Evolutionary conservation across 2,888 invertebrate genomes (phyloP).

Genomic region (Exephanes ischioxanthus): DNA sequence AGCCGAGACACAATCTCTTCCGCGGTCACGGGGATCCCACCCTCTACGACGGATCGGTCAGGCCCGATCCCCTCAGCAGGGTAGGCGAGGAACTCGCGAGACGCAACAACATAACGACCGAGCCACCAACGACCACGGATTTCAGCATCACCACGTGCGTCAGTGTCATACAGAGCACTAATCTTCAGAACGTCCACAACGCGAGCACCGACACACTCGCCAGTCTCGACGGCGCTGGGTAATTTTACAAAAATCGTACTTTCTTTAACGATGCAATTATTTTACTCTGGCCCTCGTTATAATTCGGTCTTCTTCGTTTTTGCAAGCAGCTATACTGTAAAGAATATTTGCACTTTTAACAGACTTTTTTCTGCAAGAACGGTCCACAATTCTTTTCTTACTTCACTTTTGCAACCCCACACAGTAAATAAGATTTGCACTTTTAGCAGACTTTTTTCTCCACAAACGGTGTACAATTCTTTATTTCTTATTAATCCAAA

Average conservation of each 20-base stretch:
- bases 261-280: neutral
- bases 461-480: too few species aligned
- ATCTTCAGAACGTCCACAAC: conserved; percentile 87
- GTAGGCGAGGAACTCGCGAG: conserved; percentile 88
- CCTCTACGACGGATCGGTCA: conserved; percentile 95
- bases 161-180: conserved; percentile 87
- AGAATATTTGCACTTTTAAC: too few species aligned
- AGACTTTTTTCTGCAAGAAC: too few species aligned
- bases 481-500: too few species aligned
- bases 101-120: conserved; percentile 87
- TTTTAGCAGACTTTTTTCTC: too few species aligned
- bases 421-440: too few species aligned
- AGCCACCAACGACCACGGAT: conserved; percentile 89
- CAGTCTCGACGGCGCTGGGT: conserved; percentile 91
- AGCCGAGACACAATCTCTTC: conserved; percentile 95
- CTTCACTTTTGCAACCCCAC: too few species aligned
- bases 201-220: conserved; percentile 92
- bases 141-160: conserved; percentile 91
- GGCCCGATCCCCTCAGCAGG: conserved; percentile 92
- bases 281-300: neutral
- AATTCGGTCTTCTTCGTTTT: too few species aligned
- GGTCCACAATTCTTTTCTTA: too few species aligned
- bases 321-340: too few species aligned
- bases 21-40: conserved; percentile 95
- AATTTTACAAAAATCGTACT: conserved; percentile 62